Evolutionary conservation across 2,797 vertebrate genomes (phyloP).

Genomic region (Epinephelus malabaricus): DNA sequence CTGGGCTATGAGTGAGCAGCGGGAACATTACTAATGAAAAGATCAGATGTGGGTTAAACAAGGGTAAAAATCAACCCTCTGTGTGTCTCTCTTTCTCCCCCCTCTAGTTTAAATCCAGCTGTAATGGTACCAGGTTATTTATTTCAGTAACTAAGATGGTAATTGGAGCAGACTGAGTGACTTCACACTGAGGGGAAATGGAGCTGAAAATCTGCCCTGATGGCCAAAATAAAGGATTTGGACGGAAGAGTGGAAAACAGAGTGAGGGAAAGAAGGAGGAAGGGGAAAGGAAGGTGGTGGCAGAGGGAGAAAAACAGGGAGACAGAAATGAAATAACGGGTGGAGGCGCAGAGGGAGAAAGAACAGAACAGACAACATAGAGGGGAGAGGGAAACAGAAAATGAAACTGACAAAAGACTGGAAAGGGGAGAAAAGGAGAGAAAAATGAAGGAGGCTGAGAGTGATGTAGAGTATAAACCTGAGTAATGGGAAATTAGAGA

Average conservation of each 20-base stretch:
- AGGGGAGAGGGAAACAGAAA: conserved; percentile 27
- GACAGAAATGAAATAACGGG: conserved; percentile 46
- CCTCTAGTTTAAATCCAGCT: conserved; percentile 72
- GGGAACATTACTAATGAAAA: conserved; percentile 65
- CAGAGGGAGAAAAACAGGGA: conserved; percentile 54
- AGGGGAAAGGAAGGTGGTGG: conserved; percentile 56
- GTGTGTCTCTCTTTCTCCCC: conserved; percentile 26
- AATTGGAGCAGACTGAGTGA: conserved; percentile 82
- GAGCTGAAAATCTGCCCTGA: conserved; percentile 82
- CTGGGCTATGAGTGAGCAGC: conserved; percentile 40
- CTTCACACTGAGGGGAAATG: conserved; percentile 84
- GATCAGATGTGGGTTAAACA: conserved; percentile 73
- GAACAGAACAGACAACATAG: conserved; percentile 27
- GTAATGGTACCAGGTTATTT: conserved; percentile 75
- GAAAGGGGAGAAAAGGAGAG: conserved; percentile 25
- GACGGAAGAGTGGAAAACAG: conserved; percentile 78
- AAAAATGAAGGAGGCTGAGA: conserved; percentile 41
- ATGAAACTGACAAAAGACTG: conserved; percentile 18
- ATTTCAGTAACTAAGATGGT: conserved; percentile 80
- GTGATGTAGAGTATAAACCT: conserved; percentile 47
- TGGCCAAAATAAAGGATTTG: conserved; percentile 84
- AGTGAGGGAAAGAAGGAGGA: conserved; percentile 45
- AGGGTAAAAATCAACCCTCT: conserved; percentile 54
- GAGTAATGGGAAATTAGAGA: conserved; percentile 66
- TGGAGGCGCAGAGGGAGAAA: conserved; percentile 30